Base-by-base conservation (phyloP, 1,140 invertebrate genomes). In the Brachionus rubens region DNA sequence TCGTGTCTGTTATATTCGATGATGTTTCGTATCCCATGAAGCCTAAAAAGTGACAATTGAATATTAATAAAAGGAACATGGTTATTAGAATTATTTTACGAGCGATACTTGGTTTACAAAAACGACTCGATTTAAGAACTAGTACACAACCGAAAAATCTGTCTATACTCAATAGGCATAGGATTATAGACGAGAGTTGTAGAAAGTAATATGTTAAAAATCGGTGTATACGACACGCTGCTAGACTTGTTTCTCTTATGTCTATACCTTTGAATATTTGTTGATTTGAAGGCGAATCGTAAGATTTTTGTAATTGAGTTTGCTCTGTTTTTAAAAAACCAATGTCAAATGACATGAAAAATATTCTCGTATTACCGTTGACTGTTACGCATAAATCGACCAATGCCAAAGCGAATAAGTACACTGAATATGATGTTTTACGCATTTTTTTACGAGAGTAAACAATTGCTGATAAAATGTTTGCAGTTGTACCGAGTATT, bases 381-480 rank as follows among this genome's bases (percentile, higher is more conserved):
- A 72, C 10, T 3, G 46, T 72, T 6, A 54, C 68, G 30, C 30
- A 54, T 14, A 72, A 9, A 24, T 72, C 68, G 6, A 72, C 68
- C 10, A 72, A 21, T 12, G 68, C 68, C 14, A 72, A 30, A 50
- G 43, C 10, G 21, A 72, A 54, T 21, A 72, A n/a, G n/a, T 72
- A 72, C 0, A 72, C 43, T 50, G 68, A 72, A 50, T 72, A 72
- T 30, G 68, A 72, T 19, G 46, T 50, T 14, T 48, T 47, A n/a
- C 50, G 68, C 68, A 72, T 72, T 72, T 54, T 48, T 54, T 72
- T 72, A 3, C 50, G 46, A 9, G 68, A 72, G 19, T 72, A 72
- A 24, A 72, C 50, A 48, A 72, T 50, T 10, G 50, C 50, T 14
- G 68, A 50, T 19, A 72, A 54, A 12, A 54, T 36, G 46, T 72